Conservation (phyloP, 2,888 invertebrate genomes). For the Lochmaea crataegi region DNA sequence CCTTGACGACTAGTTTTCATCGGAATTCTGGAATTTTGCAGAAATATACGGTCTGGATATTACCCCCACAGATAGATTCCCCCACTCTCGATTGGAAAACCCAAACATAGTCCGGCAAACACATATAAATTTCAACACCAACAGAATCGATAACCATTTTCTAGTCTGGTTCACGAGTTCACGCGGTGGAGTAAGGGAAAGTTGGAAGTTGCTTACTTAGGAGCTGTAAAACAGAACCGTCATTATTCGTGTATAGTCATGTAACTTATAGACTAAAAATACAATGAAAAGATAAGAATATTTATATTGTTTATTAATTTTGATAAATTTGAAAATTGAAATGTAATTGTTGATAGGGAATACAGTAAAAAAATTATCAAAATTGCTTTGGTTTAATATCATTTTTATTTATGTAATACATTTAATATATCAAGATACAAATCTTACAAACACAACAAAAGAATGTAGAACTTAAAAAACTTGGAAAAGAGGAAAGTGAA, state of each 20-base stretch:
- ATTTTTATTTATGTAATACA: too few relatives aligned
- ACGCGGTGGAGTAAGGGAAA: constrained; percentile 25
- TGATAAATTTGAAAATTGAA: too few relatives aligned
- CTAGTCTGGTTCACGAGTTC: constrained; percentile 33
- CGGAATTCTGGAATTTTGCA: not conserved
- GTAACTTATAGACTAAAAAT: constrained; percentile 1
- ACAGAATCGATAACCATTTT: constrained; percentile 29
- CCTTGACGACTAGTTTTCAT: not conserved
- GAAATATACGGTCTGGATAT: constrained; percentile 7
- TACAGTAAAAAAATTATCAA: too few relatives aligned
- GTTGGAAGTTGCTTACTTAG: too few relatives aligned
- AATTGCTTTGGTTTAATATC: too few relatives aligned
- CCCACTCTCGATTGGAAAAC: not conserved
- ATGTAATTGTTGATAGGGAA: too few relatives aligned
- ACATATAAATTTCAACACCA: constrained; percentile 4
- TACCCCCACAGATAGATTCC: not conserved
- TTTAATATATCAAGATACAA: too few relatives aligned
- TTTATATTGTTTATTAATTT: not conserved
- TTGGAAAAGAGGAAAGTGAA: too few relatives aligned
- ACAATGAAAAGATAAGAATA: not conserved
- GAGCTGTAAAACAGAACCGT: too few relatives aligned
- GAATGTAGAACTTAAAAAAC: too few relatives aligned
- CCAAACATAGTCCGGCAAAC: constrained; percentile 10
- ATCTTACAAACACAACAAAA: too few relatives aligned
- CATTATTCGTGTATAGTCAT: not conserved